These are phyloP conservation scores for Hydrophis major DNA, from an alignment of 2,797 vertebrate genomes.

Conservation along the genomic window DNA sequence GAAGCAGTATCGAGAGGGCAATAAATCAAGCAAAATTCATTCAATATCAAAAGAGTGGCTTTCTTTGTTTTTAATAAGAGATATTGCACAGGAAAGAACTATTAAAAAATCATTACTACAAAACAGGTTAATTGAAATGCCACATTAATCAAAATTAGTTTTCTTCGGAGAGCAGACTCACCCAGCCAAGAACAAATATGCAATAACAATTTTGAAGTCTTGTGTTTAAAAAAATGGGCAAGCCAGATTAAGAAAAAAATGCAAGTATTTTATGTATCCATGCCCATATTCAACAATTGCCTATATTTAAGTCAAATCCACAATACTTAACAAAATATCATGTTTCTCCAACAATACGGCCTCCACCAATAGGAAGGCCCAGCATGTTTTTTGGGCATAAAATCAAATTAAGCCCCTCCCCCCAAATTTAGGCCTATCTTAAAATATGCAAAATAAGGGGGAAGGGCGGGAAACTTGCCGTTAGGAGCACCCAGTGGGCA, in stretches of 20 bases:
- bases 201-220: not conserved
- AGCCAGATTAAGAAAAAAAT: not conserved
- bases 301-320: not conserved
- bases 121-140: not conserved
- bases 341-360: too few species aligned
- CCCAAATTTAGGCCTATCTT: too few species aligned
- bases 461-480: too few species aligned
- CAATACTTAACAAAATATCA: not conserved
- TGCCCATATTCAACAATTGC: not conserved
- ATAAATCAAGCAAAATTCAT: not conserved
- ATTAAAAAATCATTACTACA: not conserved
- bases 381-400: too few species aligned
- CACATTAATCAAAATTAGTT: not conserved
- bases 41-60: not conserved
- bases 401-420: too few species aligned
- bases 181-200: not conserved
- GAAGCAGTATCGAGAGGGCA: not conserved
- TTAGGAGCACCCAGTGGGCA: too few species aligned
- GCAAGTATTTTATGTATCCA: not conserved
- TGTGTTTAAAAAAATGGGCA: not conserved
- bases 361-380: too few species aligned
- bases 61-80: not conserved
- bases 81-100: not conserved
- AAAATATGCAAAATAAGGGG: too few species aligned
- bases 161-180: not conserved